Evolutionary conservation across 1,140 invertebrate genomes (phyloP), one percentile per base, ranked within the genome.

Genomic region (Glossosoma conforme): DNA sequence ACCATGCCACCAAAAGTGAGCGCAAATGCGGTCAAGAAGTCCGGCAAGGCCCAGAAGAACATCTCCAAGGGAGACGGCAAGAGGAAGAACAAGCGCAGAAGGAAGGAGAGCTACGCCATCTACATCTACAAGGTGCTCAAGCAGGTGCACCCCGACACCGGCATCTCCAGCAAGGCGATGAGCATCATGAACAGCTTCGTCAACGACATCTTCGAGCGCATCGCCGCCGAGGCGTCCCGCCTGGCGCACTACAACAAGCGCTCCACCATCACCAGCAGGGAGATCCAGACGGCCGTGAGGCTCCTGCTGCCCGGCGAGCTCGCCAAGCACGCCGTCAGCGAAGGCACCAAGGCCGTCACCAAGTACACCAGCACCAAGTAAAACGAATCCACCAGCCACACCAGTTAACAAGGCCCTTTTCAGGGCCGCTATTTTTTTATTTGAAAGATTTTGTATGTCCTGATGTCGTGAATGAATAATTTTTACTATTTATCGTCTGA

Each of bases 121-220:
- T 87, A 86, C 66, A 74, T 84, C n/a, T 83, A 82, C 67, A 86
- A 85, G 60, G 73, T 88, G 11, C 60, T 89, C 60, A 83, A 84
- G 58, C 81, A 84, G 62, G 83, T 85, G 5, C 81, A 85, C 63
- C 81, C 81, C 2, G 68, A 85, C 60, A 84, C 80, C 47, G 82
- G 83, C 22, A 80, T 87, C 28, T 84, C 80, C 10, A 70, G 66
- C 33, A 80, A 80, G 61, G 77, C 78, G 0, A 80, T 79, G 77
- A 77, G 69, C 19, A 79, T 80, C 60, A 80, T 80, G 76, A 77
- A 77, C 62, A 76, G 69, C 33, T 86, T 86, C 62, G 80, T 83
- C 22, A 78, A 77, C 59, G 81, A 85, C 58, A 82, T 86, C 43
- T 85, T 84, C 59, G 80, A 84, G 57, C 70, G 81, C 19, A 85